phyloP scores from a whole-genome alignment of 2,888 invertebrate genomes.

The Calliphora vomitoria region DNA sequence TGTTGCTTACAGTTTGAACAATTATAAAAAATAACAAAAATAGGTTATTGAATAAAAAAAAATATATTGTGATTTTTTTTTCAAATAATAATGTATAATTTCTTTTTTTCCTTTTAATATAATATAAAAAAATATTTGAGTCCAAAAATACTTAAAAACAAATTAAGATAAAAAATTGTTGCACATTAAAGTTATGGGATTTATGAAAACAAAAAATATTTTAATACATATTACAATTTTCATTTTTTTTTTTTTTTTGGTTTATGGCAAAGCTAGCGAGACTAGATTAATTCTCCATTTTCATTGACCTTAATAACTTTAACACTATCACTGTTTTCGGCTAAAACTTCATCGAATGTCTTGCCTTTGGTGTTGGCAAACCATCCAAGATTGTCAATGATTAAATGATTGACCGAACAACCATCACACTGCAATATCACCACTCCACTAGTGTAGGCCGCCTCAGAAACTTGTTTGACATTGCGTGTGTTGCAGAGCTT shows the following conservation, averaged over 20 bases:
- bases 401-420: slow-evolving; percentile 82
- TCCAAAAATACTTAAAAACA: slow-evolving; percentile 32
- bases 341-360: slow-evolving; percentile 80
- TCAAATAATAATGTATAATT: background rate
- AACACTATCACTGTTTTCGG: slow-evolving; percentile 79
- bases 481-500: slow-evolving; percentile 83
- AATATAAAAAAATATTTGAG: slow-evolving; percentile 40
- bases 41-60: background rate
- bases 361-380: slow-evolving; percentile 80
- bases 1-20: background rate
- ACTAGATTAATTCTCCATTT: slow-evolving; percentile 82
- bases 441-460: slow-evolving; percentile 81
- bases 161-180: background rate
- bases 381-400: slow-evolving; percentile 82
- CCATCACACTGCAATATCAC: slow-evolving; percentile 83
- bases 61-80: background rate
- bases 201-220: slow-evolving; percentile 9
- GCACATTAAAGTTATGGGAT: background rate
- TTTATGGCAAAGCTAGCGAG: background rate
- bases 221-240: background rate
- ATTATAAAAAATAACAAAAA: background rate
- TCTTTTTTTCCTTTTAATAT: slow-evolving; percentile 8
- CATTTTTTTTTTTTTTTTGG: background rate
- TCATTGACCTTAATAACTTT: slow-evolving; percentile 82
- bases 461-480: slow-evolving; percentile 81